Conservation (phyloP, 1,140 invertebrate genomes). For the Phthorimaea operculella region DNA sequence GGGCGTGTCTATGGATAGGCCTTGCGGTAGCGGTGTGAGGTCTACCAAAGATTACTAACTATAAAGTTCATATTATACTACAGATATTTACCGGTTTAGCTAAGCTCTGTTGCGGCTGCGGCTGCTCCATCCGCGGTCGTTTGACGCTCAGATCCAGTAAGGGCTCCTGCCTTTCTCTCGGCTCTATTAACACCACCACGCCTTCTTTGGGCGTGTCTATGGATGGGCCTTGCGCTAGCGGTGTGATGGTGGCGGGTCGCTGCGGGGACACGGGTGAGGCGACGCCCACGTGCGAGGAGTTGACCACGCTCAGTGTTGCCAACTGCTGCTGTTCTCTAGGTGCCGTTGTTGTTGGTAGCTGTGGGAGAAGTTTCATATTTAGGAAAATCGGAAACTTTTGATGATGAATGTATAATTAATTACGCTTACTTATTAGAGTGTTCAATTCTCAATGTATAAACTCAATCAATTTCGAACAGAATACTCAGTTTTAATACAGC, state of each 20-base stretch:
- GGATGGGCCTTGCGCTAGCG: slow-evolving; percentile 69
- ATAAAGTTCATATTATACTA: too few relatives aligned
- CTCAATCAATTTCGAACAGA: too few relatives aligned
- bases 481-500: too few relatives aligned
- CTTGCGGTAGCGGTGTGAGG: slow-evolving; percentile 73
- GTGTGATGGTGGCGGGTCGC: slow-evolving; percentile 76
- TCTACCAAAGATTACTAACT: too few relatives aligned
- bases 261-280: slow-evolving; percentile 46
- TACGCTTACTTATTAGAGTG: too few relatives aligned
- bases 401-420: too few relatives aligned
- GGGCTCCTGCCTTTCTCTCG: slow-evolving; percentile 60
- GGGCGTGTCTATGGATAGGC: slow-evolving; percentile 44
- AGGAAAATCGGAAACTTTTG: too few relatives aligned
- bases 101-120: slow-evolving; percentile 34
- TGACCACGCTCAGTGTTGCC: slow-evolving; percentile 77
- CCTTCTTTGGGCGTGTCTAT: slow-evolving; percentile 60
- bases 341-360: not conserved
- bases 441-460: too few relatives aligned
- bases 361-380: too few relatives aligned
- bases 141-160: slow-evolving; percentile 86
- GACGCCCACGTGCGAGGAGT: slow-evolving; percentile 48
- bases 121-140: slow-evolving; percentile 69
- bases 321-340: slow-evolving; percentile 52
- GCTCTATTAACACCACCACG: slow-evolving; percentile 72
- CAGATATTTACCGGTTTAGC: slow-evolving; percentile 56